Evolutionary conservation across 2,113 vertebrate genomes (phyloP).

Genomic region (Oxyura jamaicensis): DNA sequence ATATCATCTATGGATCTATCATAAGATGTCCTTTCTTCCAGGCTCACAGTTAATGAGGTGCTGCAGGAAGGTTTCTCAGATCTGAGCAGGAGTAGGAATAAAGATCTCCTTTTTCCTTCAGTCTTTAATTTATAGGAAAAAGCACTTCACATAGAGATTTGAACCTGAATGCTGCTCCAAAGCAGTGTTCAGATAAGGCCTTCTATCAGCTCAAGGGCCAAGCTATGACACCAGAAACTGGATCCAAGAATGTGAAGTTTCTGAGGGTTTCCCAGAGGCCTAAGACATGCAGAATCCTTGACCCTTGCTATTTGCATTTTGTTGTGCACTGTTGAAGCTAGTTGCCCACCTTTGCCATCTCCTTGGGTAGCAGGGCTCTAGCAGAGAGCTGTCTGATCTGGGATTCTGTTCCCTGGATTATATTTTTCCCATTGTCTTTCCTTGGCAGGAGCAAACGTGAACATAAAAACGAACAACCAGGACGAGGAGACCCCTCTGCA

Average conservation of each 20-base stretch:
- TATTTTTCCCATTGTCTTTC: background rate
- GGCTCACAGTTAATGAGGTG: background rate
- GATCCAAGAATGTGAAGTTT: background rate
- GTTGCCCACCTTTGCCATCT: background rate
- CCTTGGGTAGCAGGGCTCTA: background rate
- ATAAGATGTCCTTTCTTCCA: background rate
- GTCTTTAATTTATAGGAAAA: background rate
- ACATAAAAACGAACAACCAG: conserved; percentile 83
- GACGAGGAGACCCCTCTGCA: conserved; percentile 91
- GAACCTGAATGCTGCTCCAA: background rate
- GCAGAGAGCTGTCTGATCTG: background rate
- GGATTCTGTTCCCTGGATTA: background rate
- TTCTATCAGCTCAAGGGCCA: background rate
- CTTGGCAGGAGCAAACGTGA: conserved; percentile 86
- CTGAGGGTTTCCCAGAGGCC: background rate
- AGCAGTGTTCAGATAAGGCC: background rate
- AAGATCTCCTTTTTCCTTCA: background rate
- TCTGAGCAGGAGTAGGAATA: background rate
- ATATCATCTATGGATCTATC: rapidly evolving
- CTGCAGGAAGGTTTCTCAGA: background rate
- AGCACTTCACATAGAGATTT: background rate
- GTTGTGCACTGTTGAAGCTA: too few species aligned
- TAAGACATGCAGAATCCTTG: background rate
- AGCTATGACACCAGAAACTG: background rate
- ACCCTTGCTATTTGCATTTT: background rate